Conservation (phyloP, 92 coral and sea anemone genomes). For the Umimayanthus kanabou region DNA sequence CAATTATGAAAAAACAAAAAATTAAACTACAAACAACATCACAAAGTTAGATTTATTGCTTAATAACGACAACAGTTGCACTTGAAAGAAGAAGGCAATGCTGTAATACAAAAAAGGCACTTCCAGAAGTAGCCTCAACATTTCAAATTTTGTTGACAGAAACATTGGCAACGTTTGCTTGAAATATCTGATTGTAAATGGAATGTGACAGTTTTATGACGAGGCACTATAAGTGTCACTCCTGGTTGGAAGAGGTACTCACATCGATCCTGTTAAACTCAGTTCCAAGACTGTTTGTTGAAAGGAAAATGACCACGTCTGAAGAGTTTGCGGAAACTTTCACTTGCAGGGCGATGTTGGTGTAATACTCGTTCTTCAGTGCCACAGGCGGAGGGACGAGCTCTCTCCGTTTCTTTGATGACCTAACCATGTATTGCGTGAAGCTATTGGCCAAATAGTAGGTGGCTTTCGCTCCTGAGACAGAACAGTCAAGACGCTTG, state of each 20-base stretch:
- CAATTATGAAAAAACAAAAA: no score
- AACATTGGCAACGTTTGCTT: no score
- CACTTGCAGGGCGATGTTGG: conserved; percentile 87
- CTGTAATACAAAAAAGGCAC: no score
- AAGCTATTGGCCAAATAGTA: conserved; percentile 80
- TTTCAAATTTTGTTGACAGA: no score
- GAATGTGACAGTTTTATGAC: not conserved
- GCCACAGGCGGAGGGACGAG: conserved; percentile 77
- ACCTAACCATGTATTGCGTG: conserved; percentile 76
- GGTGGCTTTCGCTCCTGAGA: conserved; percentile 74
- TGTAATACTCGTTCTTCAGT: conserved; percentile 73
- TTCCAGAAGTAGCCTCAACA: no score
- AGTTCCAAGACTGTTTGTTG: conserved; percentile 86
- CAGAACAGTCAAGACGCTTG: not conserved
- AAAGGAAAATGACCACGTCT: conserved; percentile 81
- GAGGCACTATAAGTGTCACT: not conserved
- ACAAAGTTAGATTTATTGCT: no score
- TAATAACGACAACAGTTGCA: no score
- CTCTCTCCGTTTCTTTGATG: conserved; percentile 72
- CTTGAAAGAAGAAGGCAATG: no score
- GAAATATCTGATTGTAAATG: no score
- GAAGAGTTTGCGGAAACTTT: conserved; percentile 64
- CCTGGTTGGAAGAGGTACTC: conserved; percentile 30
- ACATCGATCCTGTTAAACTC: conserved; percentile 90
- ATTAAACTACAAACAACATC: no score